Evolutionary conservation across 1,140 invertebrate species (phyloP), one percentile per base, ranked within the genome.

Genomic region (Battus philenor): DNA sequence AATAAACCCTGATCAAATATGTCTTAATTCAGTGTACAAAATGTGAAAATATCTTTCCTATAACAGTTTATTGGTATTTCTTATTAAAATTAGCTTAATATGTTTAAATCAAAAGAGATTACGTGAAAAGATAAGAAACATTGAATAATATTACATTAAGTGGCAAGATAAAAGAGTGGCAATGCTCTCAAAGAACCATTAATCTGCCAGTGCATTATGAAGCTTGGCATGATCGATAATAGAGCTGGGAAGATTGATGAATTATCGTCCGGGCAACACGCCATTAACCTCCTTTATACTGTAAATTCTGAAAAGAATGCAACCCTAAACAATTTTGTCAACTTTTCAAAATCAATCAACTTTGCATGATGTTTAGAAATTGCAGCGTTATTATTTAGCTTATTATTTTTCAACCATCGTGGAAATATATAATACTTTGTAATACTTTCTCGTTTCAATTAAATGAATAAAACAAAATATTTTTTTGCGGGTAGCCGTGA

Each of bases 161-260:
- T 22, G n/a, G 33, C 33, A 20, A 36, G 33, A 36, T 36, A 36
- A 36, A 36, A 20, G 18, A 39, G 36, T 39, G 22, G 36, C 36
- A 39, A 24, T 39, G 36, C 36, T 39, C 36, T 39, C 36, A 39
- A 32, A 24, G 39, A 16, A 55, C 46, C 47, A 50, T 55, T 47
- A 50, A 55, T 50, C 50, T 44, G 36, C 31, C 24, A 32, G 32
- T 56, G 44, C 54, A 51, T 51, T 56, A 48, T 56, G 39, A 48
- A 43, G 48, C 48, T 30, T 48, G 44, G 48, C 45, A 49, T 56
- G 54, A 56, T 56, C 54, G 46, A 54, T 53, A 45, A 44, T 50
- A 47, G 38, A 26, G 45, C 22, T 18, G 24, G 30, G 9, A 47
- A 51, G 54, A 56, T 56, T 56, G 41, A 56, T 56, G 48, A 51